Conservation (phyloP, 2,797 vertebrate species). For the Sebastolobus alascanus region DNA sequence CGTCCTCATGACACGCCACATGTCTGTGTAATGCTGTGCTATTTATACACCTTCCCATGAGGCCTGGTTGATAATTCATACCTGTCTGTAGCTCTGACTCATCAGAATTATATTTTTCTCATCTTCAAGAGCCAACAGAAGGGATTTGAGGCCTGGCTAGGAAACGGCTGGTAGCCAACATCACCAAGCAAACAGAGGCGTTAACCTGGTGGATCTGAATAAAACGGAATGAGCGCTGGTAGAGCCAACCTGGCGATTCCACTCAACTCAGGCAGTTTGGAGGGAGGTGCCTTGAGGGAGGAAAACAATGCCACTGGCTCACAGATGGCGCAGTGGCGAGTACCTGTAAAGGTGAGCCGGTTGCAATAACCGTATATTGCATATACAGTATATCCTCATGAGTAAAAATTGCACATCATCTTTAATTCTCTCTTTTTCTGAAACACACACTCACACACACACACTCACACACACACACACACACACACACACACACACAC, state of each 20-base stretch:
- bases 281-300: too few relatives aligned
- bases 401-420: not conserved
- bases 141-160: not conserved
- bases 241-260: not conserved
- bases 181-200: not conserved
- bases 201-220: not conserved
- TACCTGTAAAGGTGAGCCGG: not conserved
- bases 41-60: too few relatives aligned
- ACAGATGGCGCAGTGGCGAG: not conserved
- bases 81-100: not conserved
- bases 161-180: not conserved
- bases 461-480: slow-evolving; percentile 6
- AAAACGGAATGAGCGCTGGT: not conserved
- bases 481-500: slow-evolving; percentile 16
- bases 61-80: not conserved
- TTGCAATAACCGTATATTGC: not conserved
- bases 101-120: not conserved
- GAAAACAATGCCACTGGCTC: too few relatives aligned
- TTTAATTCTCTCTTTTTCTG: slow-evolving; percentile 1
- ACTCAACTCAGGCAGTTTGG: not conserved
- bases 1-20: too few relatives aligned
- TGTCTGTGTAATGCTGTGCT: too few relatives aligned
- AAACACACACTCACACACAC: slow-evolving; percentile 12
- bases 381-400: not conserved
- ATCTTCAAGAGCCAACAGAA: not conserved